Base-by-base conservation (phyloP, 2,797 vertebrate species). In the Periophthalmus magnuspinnatus region DNA sequence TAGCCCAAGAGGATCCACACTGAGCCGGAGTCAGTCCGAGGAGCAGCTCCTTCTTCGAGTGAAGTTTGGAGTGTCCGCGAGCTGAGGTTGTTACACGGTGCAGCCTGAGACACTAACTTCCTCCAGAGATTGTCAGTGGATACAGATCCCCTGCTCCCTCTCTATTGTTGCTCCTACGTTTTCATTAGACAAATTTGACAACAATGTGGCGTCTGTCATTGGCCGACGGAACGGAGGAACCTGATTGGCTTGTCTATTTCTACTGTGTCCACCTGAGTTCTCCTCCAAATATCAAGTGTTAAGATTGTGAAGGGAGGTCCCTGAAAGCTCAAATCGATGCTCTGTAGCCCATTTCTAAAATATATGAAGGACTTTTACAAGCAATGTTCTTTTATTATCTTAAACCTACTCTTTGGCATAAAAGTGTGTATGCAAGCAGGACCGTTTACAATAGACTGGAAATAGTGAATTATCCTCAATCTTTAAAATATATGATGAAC, bases 121-220 rank as follows among this genome's bases (percentile, higher is more conserved):
- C 91, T 93, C 89, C 77, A 84, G 93, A 94, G 93, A 95, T 90
- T 83, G 92, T 91, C 91, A 92, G 91, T 94, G 86, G 93, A 93
- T 93, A 94, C 95, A 95, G 93, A 94, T 89, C 90, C 63, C 84
- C 77, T 89, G 93, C 93, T 79, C 86, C 92, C 74, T 93, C 94
- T 95, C 95, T 95, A 96, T 97, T 97, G 96, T 97, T 95, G 95
- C 95, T 91, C 91, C 93, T 93, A 92, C 95, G 94, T 95, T 96
- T 95, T 96, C 97, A 97, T 97, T 98, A 97, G 95, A 95, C 95
- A 94, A 95, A 95, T 95, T 96, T 94, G 95, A 97, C 96, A 97
- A 98, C 97, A 98, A 97, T 97, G 96, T 96, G 96, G 94, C 94
- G 93, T 82, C 94, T 95, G 95, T 94, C 93, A 98, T 98, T 98